Base-by-base conservation (phyloP, 2,113 vertebrate genomes). In the Megaleporinus macrocephalus region DNA sequence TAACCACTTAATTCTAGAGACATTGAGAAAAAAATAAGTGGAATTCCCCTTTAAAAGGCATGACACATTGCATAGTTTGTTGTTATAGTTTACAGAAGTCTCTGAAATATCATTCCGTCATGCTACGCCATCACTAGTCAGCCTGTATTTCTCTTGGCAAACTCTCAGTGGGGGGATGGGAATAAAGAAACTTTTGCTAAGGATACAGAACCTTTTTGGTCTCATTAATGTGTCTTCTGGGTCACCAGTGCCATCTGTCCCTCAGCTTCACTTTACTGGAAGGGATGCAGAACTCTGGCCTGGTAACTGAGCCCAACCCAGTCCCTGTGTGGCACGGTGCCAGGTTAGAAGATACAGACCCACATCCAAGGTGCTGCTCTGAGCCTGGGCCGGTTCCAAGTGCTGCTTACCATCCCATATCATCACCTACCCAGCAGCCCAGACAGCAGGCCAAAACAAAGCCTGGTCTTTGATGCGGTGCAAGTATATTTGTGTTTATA, bases 381-480 rank as follows among this genome's bases (percentile, higher is more conserved):
- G 41, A 24, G 14, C 41, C 71, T 68, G 70, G 69, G 75, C 1
- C 27, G 2, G 71, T 63, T 76, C 79, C 79, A 82, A 69, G 76
- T 69, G 49, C 62, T 86, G 51, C 75, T 74, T 49, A 71, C 73
- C 22, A 33, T 69, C 74, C 74, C 73, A 86, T 81, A 86, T 79
- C 76, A 84, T 84, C 86, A 75, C 73, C 74, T 78, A 77, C 47
- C 75, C 68, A 75, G 79, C 74, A 79, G 77, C 41, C 41, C 61
- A 68, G 26, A 65, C 6, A 62, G 30, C 63, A 29, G 57, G 84
- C 78, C 69, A 72, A 86, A 85, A 85, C 79, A 82, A 82, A 77
- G 71, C 53, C 71, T 51, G 16, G 33, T 49, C 44, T 61, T 83
- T 73, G 26, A 76, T 73, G 82, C 11, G 1, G 53, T 49, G 16